Evolutionary conservation across 2,113 vertebrate species (phyloP).

Genomic region (Peromyscus maniculatus): DNA sequence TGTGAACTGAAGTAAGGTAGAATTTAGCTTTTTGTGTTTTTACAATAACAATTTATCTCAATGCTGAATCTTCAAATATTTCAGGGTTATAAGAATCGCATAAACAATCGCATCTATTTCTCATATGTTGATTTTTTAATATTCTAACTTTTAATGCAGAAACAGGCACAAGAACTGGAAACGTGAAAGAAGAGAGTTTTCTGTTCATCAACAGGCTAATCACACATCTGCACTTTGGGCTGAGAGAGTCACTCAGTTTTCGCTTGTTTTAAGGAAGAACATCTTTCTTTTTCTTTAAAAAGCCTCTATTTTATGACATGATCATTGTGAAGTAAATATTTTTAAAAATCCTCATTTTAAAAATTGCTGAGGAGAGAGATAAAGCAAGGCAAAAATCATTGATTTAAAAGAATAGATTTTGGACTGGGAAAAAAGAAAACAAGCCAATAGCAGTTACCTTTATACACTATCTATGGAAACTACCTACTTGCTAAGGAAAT

Average conservation of each 20-base stretch:
- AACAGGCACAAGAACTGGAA: not conserved
- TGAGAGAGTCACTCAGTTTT: not conserved
- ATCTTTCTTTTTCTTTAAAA: not conserved
- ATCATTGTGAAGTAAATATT: conserved; percentile 8
- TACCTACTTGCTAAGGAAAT: conserved; percentile 29
- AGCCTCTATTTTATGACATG: not conserved
- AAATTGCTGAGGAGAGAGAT: not conserved
- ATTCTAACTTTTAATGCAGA: not conserved
- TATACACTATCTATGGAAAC: not conserved
- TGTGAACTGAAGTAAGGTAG: not conserved
- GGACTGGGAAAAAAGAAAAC: not conserved
- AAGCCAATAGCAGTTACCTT: not conserved
- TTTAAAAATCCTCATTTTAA: not conserved
- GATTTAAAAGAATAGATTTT: conserved; percentile 8
- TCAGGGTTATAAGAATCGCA: not conserved
- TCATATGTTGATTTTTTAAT: not conserved
- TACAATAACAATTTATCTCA: not conserved
- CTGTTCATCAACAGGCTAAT: not conserved
- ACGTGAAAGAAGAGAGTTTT: not conserved
- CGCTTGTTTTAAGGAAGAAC: not conserved
- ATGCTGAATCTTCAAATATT: not conserved
- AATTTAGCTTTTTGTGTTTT: not conserved
- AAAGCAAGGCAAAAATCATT: not conserved
- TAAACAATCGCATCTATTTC: not conserved
- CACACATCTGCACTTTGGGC: not conserved